These are phyloP conservation scores for Phortica okadai DNA, from an alignment of 2,888 invertebrate genomes.

Conservation along the genomic window DNA sequence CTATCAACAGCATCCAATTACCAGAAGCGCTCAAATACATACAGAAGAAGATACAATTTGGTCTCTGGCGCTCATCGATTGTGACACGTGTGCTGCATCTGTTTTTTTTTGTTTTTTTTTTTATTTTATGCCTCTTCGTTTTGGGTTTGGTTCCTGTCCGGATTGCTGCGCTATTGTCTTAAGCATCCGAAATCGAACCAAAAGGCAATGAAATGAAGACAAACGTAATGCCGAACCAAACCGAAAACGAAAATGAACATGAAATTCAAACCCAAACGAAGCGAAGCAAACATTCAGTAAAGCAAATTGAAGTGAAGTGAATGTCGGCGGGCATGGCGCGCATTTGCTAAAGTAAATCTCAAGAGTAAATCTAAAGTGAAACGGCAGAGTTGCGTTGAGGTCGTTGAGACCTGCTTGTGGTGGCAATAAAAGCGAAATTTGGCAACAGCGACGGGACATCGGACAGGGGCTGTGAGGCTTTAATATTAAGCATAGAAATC, in stretches of 20 bases:
- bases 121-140: constrained; percentile 42
- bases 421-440: not conserved
- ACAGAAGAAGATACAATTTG: constrained; percentile 5
- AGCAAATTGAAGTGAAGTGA: not conserved
- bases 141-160: not conserved
- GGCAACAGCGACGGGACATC: constrained; percentile 3
- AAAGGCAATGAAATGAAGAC: not conserved
- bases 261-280: not conserved
- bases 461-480: not conserved
- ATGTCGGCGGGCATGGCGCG: not conserved
- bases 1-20: constrained; percentile 60
- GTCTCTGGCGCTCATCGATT: constrained; percentile 12
- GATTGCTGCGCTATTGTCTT: not conserved
- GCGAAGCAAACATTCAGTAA: not conserved
- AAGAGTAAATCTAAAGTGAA: constrained; percentile 19
- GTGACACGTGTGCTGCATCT: constrained; percentile 68
- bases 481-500: constrained; percentile 18
- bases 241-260: not conserved
- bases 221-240: not conserved
- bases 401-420: constrained; percentile 5
- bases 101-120: constrained; percentile 62
- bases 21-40: constrained; percentile 33
- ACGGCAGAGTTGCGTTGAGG: not conserved
- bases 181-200: not conserved
- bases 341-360: constrained; percentile 21